Evolutionary conservation across 2,113 vertebrate species (phyloP).

Genomic region (Rhipidura dahli): DNA sequence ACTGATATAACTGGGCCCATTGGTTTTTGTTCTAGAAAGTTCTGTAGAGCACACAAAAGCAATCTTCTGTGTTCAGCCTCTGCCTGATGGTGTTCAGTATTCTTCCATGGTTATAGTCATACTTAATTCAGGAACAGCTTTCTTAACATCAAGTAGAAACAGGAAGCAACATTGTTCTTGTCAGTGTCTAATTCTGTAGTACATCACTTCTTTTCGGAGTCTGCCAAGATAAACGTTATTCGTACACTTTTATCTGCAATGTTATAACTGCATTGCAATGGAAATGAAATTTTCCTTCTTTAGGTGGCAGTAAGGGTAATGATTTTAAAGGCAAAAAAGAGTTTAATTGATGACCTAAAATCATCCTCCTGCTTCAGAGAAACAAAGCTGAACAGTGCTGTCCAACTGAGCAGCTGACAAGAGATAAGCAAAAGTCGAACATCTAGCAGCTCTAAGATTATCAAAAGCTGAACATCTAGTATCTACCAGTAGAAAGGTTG

Average conservation of each 20-base stretch:
- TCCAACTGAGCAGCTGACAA: neutral
- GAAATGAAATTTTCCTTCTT: neutral
- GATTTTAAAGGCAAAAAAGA: neutral
- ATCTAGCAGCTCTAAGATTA: neutral
- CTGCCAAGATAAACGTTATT: neutral
- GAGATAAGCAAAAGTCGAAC: neutral
- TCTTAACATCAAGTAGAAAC: constrained; percentile 10
- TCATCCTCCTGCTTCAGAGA: neutral
- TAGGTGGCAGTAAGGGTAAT: neutral
- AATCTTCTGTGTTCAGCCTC: constrained; percentile 40
- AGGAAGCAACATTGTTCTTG: constrained; percentile 20
- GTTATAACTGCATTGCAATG: neutral
- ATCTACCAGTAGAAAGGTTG: neutral
- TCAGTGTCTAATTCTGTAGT: constrained; percentile 1
- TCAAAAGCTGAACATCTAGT: neutral
- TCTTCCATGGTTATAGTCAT: neutral
- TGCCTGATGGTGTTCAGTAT: constrained; percentile 40
- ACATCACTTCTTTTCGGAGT: neutral
- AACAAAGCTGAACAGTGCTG: neutral
- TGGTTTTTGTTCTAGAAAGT: constrained; percentile 34
- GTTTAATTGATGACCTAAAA: neutral
- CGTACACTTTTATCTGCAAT: neutral
- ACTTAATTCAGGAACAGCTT: constrained; percentile 42
- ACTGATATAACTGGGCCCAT: constrained; percentile 28
- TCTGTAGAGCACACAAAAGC: constrained; percentile 26